Evolutionary conservation across 2,888 invertebrate genomes (phyloP).

Genomic region (Eurytoma adleriae): DNA sequence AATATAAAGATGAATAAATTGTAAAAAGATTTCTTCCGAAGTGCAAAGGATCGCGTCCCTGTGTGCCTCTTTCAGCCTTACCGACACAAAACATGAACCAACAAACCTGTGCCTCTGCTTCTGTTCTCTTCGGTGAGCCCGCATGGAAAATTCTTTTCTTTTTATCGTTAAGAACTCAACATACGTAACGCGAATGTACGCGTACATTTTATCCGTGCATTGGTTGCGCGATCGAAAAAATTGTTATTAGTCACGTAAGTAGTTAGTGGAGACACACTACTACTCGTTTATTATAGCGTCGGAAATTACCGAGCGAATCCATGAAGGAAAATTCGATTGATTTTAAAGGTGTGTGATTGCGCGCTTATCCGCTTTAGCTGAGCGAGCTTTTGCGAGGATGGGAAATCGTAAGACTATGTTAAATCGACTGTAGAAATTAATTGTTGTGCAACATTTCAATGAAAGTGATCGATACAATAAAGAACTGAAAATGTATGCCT

Average conservation of each 20-base stretch:
- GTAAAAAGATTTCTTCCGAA: no score
- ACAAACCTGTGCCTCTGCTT: conserved; percentile 43
- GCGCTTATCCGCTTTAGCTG: conserved; percentile 22
- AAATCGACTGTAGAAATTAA: conserved; percentile 45
- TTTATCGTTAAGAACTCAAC: conserved; percentile 35
- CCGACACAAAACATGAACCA: neutral
- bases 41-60: neutral
- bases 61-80: conserved; percentile 19
- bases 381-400: conserved; percentile 45
- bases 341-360: conserved; percentile 16
- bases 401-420: conserved; percentile 44
- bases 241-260: conserved; percentile 8
- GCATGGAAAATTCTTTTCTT: neutral
- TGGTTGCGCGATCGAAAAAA: conserved; percentile 1
- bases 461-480: conserved; percentile 57
- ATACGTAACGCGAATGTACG: conserved; percentile 25
- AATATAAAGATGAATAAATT: no score
- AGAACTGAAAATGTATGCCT: conserved; percentile 56
- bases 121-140: conserved; percentile 6
- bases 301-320: conserved; percentile 23
- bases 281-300: no score
- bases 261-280: neutral
- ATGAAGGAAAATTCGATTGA: conserved; percentile 33
- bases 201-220: conserved; percentile 12
- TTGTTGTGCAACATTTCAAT: conserved; percentile 52